These are phyloP conservation scores for Dendronephthya gigantea DNA, from an alignment of 64 coral and sea anemone species.

Conservation along the genomic window DNA sequence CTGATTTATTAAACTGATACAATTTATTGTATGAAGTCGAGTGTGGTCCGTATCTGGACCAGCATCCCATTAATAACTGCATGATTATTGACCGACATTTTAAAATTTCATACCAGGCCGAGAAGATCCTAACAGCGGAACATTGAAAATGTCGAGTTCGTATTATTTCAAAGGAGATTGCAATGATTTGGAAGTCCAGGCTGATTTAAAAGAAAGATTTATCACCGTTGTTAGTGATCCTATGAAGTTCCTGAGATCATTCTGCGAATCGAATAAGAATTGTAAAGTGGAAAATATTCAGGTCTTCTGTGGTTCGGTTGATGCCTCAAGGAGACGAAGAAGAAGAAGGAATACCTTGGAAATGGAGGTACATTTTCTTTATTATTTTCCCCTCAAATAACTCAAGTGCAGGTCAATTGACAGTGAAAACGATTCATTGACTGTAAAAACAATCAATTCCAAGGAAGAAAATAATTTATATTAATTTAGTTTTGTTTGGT, in stretches of 20 bases:
- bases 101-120: slow-evolving; percentile 34
- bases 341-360: slow-evolving; percentile 19
- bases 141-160: neutral
- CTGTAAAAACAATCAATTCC: too few species aligned
- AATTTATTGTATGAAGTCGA: too few species aligned
- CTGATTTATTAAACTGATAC: too few species aligned
- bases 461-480: too few species aligned
- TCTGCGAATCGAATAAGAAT: neutral
- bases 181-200: slow-evolving; percentile 43
- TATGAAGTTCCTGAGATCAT: slow-evolving; percentile 11
- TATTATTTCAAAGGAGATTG: slow-evolving; percentile 80
- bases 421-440: too few species aligned
- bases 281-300: slow-evolving; percentile 60
- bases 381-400: too few species aligned
- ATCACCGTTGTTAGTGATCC: slow-evolving; percentile 26
- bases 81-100: too few species aligned
- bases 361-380: slow-evolving; percentile 48
- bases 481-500: too few species aligned
- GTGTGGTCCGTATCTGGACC: too few species aligned
- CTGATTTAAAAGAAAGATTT: slow-evolving; percentile 64
- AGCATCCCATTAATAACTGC: too few species aligned
- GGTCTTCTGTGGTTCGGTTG: slow-evolving; percentile 57
- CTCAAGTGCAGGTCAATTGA: too few species aligned
- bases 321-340: slow-evolving; percentile 27
- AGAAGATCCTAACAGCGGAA: slow-evolving; percentile 44